Base-by-base conservation (phyloP, 2,113 vertebrate genomes). In the Nycticryphes semicollaris region DNA sequence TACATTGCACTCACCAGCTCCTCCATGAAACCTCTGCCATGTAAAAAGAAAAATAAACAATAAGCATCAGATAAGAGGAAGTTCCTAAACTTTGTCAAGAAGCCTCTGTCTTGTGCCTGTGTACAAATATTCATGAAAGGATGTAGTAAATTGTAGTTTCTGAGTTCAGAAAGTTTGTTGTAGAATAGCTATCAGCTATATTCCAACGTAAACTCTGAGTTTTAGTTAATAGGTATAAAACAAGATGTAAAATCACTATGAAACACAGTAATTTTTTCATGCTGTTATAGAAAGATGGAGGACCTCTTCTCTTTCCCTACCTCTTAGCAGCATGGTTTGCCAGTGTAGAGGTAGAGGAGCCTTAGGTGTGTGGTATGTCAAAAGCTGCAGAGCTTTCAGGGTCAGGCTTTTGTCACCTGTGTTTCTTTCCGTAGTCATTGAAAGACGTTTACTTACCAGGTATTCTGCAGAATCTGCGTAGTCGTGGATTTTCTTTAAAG, bases 311-410 rank as follows among this genome's bases (percentile, higher is more conserved):
- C 30, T 83, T 43, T 22, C 6, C 4, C 3, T 12, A 2, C 14
- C 15, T 20, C 1, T 0, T 7, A 30, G 74, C 47, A 83, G 33
- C 48, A 81, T 7, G 0, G 0, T 33, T 22, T 5, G 2, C 4
- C 31, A 5, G 28, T 30, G 16, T 2, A 35, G 70, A 67, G 43
- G 12, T 15, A 30, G 21, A 8, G 41, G 39, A 39, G 9, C 57
- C 30, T 35, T 68, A 23, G 12, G 5, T 10, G 6, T 2, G 0
- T 5, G 15, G 5, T 21, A 1, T 15, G 31, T 53, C 45, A 31
- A 69, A 24, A 66, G 28, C 11, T 3, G 37, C 85, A 50, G 88
- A 79, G 41, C 17, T 74, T 62, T 68, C 68, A 33, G 14, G 28
- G 43, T 30, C 54, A 75, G 48, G n/a, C 22, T 81, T 54, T 83